Evolutionary conservation across 2,888 invertebrate species (phyloP), one percentile per base, ranked within the genome.

Genomic region (Linnaemya vulpina): DNA sequence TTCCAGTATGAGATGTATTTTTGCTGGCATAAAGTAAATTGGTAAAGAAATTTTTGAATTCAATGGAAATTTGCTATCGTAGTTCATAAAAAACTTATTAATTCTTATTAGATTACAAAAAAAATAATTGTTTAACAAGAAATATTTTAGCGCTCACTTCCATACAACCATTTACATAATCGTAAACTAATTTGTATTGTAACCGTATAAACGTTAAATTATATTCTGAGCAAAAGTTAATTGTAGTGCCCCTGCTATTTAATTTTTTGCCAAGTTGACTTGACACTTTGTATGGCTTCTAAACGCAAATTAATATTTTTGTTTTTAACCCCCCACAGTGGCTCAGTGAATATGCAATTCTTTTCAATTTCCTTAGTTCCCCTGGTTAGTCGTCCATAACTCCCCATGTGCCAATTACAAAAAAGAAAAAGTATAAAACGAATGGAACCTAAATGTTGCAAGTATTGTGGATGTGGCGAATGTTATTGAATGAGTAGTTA

Each of bases 261-360:
- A 38, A 38, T 62, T 63, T 46, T 40, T 55, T 55, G 13, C 3
- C n/a, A 20, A 62, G 43, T 79, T 81, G 25, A 49, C 67, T 67
- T 77, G 55, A 77, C 55, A 68, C 22, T 38, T 51, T 75, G 58
- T 76, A 73, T 68, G 70, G 68, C 71, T 70, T 71, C 70, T 11
- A 49, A 55, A 68, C 49, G 63, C 51, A 65, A 74, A 71, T 82
- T 65, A 78, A 85, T 85, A 82, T 43, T 17, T 9, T 22, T 30
- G 30, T 17, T 71, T 60, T 71, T 70, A 70, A 46, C 68, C 68
- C 75, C 75, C 74, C 46, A 46, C 62, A 68, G 71, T 63, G 70
- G 5, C 63, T 79, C 35, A 78, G 38, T 85, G 85, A 85, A 70
- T 79, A 75, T 78, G 82, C 74, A 82, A 15, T 78, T 85, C 78